Conservation (phyloP, 2,797 vertebrate species). For the Vespertilio murinus region DNA sequence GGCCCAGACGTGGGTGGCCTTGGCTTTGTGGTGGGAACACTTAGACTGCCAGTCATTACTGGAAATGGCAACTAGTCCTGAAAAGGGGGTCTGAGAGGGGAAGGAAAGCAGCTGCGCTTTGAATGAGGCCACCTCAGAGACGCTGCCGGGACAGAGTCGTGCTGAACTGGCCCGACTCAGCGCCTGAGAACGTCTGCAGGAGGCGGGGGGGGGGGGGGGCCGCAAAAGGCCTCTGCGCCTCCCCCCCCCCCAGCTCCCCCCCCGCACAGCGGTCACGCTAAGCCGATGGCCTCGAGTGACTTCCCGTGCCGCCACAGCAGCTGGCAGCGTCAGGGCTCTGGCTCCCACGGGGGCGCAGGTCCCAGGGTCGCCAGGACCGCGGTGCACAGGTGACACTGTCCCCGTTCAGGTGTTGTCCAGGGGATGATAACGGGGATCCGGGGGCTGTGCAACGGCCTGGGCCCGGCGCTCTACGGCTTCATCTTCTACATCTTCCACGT, state of each 20-base stretch:
- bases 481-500: conserved; percentile 95
- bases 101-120: not conserved
- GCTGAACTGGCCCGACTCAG: not conserved
- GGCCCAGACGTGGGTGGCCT: not conserved
- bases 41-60: not conserved
- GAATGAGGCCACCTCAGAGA: not conserved
- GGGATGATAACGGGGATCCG: conserved; percentile 93
- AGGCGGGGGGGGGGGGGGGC: too few species aligned
- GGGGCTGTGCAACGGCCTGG: conserved; percentile 90
- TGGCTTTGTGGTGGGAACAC: not conserved
- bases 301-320: not conserved
- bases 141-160: not conserved
- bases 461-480: conserved; percentile 91
- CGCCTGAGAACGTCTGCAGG: not conserved
- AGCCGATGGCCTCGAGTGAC: not conserved
- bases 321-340: not conserved
- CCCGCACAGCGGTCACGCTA: not conserved
- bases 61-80: not conserved
- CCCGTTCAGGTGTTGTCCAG: conserved; percentile 89
- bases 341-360: not conserved
- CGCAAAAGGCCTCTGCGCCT: not conserved
- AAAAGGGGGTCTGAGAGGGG: not conserved
- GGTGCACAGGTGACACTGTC: not conserved
- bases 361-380: not conserved
- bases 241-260: too few species aligned